Percentiles rank a stretch among this genome's conserved stretches.
These are phyloP conservation scores for Argentina silus DNA, from an alignment of 2,797 vertebrate species.

Conservation along the genomic window DNA sequence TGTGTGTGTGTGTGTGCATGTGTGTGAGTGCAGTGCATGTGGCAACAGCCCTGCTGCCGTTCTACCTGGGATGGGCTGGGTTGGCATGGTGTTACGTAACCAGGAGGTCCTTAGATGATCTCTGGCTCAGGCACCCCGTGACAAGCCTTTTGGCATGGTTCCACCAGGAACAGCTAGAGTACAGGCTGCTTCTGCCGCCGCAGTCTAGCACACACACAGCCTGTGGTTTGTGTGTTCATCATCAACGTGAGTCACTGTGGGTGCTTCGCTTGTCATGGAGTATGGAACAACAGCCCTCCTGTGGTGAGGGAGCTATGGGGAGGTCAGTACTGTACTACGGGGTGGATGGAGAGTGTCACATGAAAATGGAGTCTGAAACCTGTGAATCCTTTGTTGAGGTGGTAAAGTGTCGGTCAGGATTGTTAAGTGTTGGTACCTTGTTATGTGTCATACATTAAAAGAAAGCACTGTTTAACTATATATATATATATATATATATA, in stretches of 20 bases:
- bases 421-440: no score
- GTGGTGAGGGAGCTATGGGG: no score
- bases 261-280: background rate
- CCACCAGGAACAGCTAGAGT: background rate
- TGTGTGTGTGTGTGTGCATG: constrained; percentile 7
- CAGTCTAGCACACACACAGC: background rate
- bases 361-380: no score
- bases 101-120: constrained; percentile 47
- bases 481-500: no score
- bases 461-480: no score
- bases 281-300: no score
- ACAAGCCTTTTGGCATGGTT: constrained; percentile 19
- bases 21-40: background rate
- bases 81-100: constrained; percentile 58
- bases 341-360: no score
- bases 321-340: no score
- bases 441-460: no score
- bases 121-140: constrained; percentile 41
- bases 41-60: constrained; percentile 16
- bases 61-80: constrained; percentile 38
- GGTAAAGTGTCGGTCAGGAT: no score
- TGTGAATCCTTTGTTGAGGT: no score
- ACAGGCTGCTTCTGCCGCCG: background rate
- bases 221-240: background rate
- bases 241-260: background rate